Evolutionary conservation across 1,140 invertebrate genomes (phyloP).

Genomic region (Micrasema longulum): DNA sequence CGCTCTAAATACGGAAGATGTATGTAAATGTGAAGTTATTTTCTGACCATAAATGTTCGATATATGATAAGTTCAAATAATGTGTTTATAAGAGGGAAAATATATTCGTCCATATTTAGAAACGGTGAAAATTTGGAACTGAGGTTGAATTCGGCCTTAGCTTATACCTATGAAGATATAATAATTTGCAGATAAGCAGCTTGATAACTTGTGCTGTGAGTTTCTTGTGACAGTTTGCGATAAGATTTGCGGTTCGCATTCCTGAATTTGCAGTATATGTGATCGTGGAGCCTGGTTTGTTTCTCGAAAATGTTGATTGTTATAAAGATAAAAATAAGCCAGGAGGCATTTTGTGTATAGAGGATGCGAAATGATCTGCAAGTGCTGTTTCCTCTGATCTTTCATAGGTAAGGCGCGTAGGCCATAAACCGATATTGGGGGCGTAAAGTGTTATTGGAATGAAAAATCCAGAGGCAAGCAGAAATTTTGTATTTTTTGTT

Average conservation of each 20-base stretch:
- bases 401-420: constrained; percentile 20
- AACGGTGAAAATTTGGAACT: too few relatives aligned
- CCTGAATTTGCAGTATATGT: constrained; percentile 4
- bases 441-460: constrained; percentile 23
- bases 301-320: constrained; percentile 21
- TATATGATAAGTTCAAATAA: too few relatives aligned
- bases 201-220: background rate
- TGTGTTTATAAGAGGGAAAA: too few relatives aligned
- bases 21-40: too few relatives aligned
- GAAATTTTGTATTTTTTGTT: background rate
- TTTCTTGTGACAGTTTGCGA: constrained; percentile 11
- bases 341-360: constrained; percentile 11
- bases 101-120: too few relatives aligned
- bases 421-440: constrained; percentile 20
- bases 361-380: constrained; percentile 19
- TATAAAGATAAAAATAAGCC: constrained; percentile 23
- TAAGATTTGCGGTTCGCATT: background rate
- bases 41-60: too few relatives aligned
- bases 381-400: constrained; percentile 9
- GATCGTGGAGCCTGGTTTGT: constrained; percentile 10
- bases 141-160: too few relatives aligned
- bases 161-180: too few relatives aligned
- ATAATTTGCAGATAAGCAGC: background rate
- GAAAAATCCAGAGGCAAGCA: background rate
- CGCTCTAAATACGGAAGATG: too few relatives aligned